Percentiles rank a stretch among this genome's conserved stretches.
Conservation (phyloP, 2,888 invertebrate species). For the Drosophila dives region DNA sequence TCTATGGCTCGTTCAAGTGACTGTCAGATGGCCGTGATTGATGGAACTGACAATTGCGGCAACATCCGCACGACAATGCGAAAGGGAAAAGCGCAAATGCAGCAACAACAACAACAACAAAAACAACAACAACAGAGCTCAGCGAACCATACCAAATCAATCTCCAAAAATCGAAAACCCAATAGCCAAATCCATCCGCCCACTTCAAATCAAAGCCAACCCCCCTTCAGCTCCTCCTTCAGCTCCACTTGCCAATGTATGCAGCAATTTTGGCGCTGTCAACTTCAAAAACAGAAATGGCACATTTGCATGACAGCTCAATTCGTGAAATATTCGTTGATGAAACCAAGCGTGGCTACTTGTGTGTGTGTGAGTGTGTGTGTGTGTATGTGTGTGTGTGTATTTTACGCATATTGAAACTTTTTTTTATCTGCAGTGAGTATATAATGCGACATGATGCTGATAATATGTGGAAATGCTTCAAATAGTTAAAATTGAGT, state of each 20-base stretch:
- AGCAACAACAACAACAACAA: not conserved
- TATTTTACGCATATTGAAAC: slow-evolving; percentile 30
- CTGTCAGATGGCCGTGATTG: slow-evolving; percentile 69
- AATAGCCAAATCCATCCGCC: slow-evolving; percentile 7
- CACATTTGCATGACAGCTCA: slow-evolving; percentile 81
- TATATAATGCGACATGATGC: slow-evolving; percentile 16
- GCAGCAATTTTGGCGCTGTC: slow-evolving; percentile 75
- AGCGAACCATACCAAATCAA: slow-evolving; percentile 44
- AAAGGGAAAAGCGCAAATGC: slow-evolving; percentile 30
- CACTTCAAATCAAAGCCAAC: not conserved
- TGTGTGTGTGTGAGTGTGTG: not conserved
- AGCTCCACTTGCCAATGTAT: slow-evolving; percentile 43
- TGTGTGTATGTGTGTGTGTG: slow-evolving; percentile 2
- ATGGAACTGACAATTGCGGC: slow-evolving; percentile 78
- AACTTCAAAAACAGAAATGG: slow-evolving; percentile 77
- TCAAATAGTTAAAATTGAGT: not conserved
- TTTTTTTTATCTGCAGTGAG: slow-evolving; percentile 19
- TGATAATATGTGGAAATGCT: not conserved
- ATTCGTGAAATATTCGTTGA: slow-evolving; percentile 74
- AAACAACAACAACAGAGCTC: not conserved
- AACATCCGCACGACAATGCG: slow-evolving; percentile 35
- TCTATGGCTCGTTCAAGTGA: slow-evolving; percentile 45
- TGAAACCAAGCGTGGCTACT: slow-evolving; percentile 21
- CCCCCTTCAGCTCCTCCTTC: not conserved
- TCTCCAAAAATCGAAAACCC: slow-evolving; percentile 36